Percentiles rank a stretch among this genome's conserved stretches.
These are phyloP conservation scores for Larimichthys crocea DNA, from an alignment of 2,113 vertebrate species.

Conservation along the genomic window DNA sequence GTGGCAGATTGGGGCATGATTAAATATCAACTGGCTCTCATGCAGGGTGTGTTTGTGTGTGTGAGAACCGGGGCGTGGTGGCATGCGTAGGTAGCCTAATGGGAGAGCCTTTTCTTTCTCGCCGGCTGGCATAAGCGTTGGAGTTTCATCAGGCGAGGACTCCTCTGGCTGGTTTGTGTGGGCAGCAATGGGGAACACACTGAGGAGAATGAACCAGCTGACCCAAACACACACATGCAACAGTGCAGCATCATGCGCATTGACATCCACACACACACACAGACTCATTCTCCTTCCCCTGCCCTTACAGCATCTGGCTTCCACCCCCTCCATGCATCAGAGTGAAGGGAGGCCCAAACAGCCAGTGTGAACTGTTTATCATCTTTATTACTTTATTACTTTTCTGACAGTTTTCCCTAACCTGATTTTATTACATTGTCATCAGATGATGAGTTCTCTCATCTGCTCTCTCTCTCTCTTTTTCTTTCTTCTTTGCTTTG, in stretches of 20 bases:
- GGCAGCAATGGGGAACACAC: conserved; percentile 66
- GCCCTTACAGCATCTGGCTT: conserved; percentile 68
- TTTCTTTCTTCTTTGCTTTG: conserved; percentile 66
- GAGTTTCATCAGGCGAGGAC: conserved; percentile 73
- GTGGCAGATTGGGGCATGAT: conserved; percentile 74
- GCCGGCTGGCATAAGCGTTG: conserved; percentile 54
- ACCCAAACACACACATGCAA: conserved; percentile 53
- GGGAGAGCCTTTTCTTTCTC: conserved; percentile 70
- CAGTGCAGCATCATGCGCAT: conserved; percentile 28
- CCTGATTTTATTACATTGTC: conserved; percentile 82
- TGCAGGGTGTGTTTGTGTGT: conserved; percentile 53
- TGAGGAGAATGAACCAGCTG: conserved; percentile 40
- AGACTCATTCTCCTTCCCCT: conserved; percentile 62
- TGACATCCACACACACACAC: conserved; percentile 2
- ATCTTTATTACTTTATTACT: conserved; percentile 84
- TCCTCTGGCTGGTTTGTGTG: conserved; percentile 72
- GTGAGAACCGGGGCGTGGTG: conserved; percentile 52
- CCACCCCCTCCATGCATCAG: conserved; percentile 68
- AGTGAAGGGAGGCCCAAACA: conserved; percentile 72
- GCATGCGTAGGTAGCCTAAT: conserved; percentile 68
- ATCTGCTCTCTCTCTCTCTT: conserved; percentile 49
- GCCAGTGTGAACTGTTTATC: conserved; percentile 77
- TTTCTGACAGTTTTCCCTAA: conserved; percentile 81
- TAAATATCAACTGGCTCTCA: conserved; percentile 80
- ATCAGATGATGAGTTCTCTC: conserved; percentile 81